A percentile compares a stretch with the other conserved stretches of the same genome.
phyloP scores from a whole-genome alignment of 2,888 invertebrate genomes.

The Ariolimax columbianus region DNA sequence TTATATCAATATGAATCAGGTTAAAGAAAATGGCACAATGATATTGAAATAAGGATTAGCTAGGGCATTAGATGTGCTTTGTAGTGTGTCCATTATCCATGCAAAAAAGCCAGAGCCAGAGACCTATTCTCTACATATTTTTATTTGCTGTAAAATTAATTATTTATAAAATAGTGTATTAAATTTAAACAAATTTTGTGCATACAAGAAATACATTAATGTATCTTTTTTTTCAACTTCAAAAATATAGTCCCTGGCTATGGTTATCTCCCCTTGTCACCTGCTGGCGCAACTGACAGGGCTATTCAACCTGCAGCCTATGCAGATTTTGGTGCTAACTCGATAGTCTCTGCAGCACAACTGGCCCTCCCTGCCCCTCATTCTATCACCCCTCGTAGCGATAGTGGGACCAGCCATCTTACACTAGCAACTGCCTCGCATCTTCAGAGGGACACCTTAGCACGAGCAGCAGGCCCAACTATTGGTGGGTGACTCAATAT shows the following conservation, averaged over 20 bases:
- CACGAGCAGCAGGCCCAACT: slow-evolving; percentile 38
- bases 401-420: slow-evolving; percentile 40
- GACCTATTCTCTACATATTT: slow-evolving; percentile 16
- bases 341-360: slow-evolving; percentile 32
- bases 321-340: slow-evolving; percentile 51
- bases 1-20: neutral
- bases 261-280: slow-evolving; percentile 51
- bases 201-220: slow-evolving; percentile 16
- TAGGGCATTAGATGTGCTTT: neutral
- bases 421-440: slow-evolving; percentile 48
- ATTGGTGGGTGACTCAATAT: slow-evolving; percentile 46
- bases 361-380: slow-evolving; percentile 50
- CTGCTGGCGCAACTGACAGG: slow-evolving; percentile 45
- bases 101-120: slow-evolving; percentile 49
- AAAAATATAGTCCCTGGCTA: slow-evolving; percentile 51
- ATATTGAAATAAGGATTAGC: neutral
- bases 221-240: slow-evolving; percentile 29
- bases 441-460: slow-evolving; percentile 40
- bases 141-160: neutral
- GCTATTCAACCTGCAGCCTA: slow-evolving; percentile 42
- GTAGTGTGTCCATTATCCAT: slow-evolving; percentile 31
- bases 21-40: neutral
- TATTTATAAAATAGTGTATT: slow-evolving; percentile 2
- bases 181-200: neutral
- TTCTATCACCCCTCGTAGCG: slow-evolving; percentile 40